Base-by-base conservation (phyloP, 2,888 invertebrate genomes). In the Coenonympha arcania region DNA sequence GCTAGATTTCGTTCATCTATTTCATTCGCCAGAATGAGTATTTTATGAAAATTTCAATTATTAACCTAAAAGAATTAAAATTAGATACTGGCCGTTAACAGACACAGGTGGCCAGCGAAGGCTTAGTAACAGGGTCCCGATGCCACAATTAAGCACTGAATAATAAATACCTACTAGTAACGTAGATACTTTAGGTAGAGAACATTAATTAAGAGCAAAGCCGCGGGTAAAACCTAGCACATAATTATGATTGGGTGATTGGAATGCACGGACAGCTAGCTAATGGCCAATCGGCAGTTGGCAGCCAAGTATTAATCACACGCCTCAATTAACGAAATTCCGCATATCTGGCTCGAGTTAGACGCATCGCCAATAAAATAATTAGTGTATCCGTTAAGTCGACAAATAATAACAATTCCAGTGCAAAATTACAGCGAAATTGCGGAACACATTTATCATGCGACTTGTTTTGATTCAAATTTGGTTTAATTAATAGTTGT, bases 401-500 rank as follows among this genome's bases (percentile, higher is more conserved):
- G 39, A 24, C 9, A 15, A 24, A 22, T 39, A 16, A 39, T 39
- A 39, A 24, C 39, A 39, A 9, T 22, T 6, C 20, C 8, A 24
- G 24, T 39, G 15, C 39, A n/a, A 22, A 39, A 39, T 39, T 39
- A 39, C 39, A 39, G 22, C 9, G 24, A 11, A 24, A 22, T 39
- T n/a, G n/a, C n/a, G 22, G 2, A 1, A 22, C 5, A 15, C 24
- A 39, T 24, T 39, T 4, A 39, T 39, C 39, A 24, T 39, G 4
- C 4, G 39, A 24, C 22, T 39, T 39, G 39, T 39, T 39, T 39
- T 39, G 39, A 24, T 24, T 39, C 39, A 24, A 39, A 39, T 39
- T 39, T 39, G 39, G 22, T 39, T 26, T 41, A 41, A 41, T 41
- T 41, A 41, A 41, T 41, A 41, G 19, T 41, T 18, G 41, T 30